Evolutionary conservation across 2,797 vertebrate species (phyloP).

Genomic region (Gallinago stenura): DNA sequence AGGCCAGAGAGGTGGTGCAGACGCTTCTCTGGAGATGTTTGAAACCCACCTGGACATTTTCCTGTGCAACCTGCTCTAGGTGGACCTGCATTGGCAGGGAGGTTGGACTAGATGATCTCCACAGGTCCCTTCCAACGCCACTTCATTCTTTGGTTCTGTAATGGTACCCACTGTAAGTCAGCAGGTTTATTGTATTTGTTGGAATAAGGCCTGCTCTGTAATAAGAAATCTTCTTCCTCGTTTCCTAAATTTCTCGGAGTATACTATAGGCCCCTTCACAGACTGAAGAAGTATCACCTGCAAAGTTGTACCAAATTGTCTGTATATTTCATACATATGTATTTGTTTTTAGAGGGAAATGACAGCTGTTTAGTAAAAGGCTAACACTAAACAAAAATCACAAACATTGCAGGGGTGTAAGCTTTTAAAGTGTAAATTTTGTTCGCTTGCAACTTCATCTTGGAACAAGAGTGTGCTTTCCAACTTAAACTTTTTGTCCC

Average conservation of each 20-base stretch:
- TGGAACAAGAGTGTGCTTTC: background rate
- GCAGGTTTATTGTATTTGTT: background rate
- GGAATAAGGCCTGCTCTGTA: background rate
- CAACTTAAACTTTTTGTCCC: background rate
- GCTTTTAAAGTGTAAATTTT: background rate
- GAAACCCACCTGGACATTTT: too few relatives aligned
- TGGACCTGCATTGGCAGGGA: too few relatives aligned
- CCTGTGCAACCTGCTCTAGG: too few relatives aligned
- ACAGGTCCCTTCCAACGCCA: too few relatives aligned
- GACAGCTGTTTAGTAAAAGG: background rate
- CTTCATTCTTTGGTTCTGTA: background rate
- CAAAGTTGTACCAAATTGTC: background rate
- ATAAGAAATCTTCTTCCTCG: background rate
- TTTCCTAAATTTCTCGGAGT: background rate
- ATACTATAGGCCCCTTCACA: background rate
- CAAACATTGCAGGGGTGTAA: fast-evolving
- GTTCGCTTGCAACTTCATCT: background rate
- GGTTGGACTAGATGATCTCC: too few relatives aligned
- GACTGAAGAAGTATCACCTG: background rate
- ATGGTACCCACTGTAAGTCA: background rate
- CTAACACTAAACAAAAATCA: background rate
- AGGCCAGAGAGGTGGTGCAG: too few relatives aligned
- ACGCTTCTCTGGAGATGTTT: too few relatives aligned
- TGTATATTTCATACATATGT: background rate
- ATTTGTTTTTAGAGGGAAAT: background rate